Base-by-base conservation (phyloP, 2,888 invertebrate species). In the Pantelozetes paolii region DNA sequence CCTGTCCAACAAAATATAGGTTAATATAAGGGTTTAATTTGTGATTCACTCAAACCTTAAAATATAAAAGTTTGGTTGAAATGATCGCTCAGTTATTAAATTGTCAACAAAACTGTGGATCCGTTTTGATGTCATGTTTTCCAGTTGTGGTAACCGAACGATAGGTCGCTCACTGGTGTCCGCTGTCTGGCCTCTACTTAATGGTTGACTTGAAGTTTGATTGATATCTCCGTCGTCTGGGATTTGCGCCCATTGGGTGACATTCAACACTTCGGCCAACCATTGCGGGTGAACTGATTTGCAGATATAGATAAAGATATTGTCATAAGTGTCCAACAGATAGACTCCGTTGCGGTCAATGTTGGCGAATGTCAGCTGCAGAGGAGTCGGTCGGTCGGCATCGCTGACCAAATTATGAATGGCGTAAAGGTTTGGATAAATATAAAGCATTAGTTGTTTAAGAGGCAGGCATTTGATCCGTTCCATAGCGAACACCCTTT, bases 361-460 rank as follows among this genome's bases (percentile, higher is more conserved):
- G 77, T 86, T 83, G 77, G 86, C 86, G 76, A 92, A 90, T 2
- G 93, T 90, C 67, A 98, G 85, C 80, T 95, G 95, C 74, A 97
- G 40, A 11, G 76, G 74, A 18, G 26, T 26, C 15, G 74, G 74
- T 13, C 32, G 40, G n/a, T 62, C 45, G 15, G 28, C 70, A 9
- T 57, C 64, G 18, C 18, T 40, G 30, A 71, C 40, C 70, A 74
- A 71, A 32, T 70, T 42, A 83, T 95, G 92, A 73, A 98, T 84
- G 11, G 93, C 88, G 84, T 94, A 98, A 77, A 99, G 86, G 82
- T 91, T 90, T 0, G 99, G 98, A 85, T 97, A 95, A 77, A 96
- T 87, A 78, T 86, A 86, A 80, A 92, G 91, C 81, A 97, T 86
- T 32, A 98, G 86, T 81, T 88, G 87, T 76, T 85, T 83, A 71